Evolutionary conservation across 2,797 vertebrate species (phyloP).

Genomic region (Echiichthys vipera): DNA sequence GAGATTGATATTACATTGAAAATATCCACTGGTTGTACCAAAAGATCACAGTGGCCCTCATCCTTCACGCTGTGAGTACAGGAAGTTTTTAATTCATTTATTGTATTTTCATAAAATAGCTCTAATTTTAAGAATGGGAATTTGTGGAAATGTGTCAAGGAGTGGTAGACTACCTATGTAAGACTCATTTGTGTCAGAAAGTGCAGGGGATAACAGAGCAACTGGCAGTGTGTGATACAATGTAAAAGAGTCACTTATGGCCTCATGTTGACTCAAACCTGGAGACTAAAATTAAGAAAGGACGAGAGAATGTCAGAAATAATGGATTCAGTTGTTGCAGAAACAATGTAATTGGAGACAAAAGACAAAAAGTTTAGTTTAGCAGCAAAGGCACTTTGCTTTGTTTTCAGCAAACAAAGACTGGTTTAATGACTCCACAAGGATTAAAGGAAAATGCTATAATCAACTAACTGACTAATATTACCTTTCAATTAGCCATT

Average conservation of each 20-base stretch:
- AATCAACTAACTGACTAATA: conserved; percentile 20
- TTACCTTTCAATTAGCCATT: conserved; percentile 2
- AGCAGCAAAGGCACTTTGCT: not conserved
- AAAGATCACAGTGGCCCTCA: not conserved
- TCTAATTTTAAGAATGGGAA: not conserved
- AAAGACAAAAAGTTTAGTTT: conserved; percentile 17
- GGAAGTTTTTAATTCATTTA: not conserved
- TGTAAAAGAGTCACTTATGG: conserved; percentile 17
- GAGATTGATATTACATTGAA: not conserved
- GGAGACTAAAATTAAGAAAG: not conserved
- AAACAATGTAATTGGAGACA: conserved; percentile 13
- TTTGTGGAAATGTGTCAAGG: not conserved
- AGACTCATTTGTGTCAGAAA: conserved; percentile 23
- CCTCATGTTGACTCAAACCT: conserved; percentile 14
- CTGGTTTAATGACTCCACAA: conserved; percentile 15
- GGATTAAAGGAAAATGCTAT: conserved; percentile 21
- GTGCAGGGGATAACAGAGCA: conserved; percentile 5
- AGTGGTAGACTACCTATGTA: not conserved
- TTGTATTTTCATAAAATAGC: conserved; percentile 1
- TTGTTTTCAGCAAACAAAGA: conserved; percentile 29
- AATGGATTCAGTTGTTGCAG: not conserved
- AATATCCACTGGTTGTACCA: not conserved
- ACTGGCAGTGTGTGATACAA: conserved; percentile 20
- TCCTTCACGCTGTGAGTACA: not conserved
- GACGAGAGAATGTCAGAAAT: not conserved